A percentile compares a stretch with the other conserved stretches of the same genome.
Evolutionary conservation across 2,888 invertebrate genomes (phyloP).

Genomic region (Drosophila monieri): DNA sequence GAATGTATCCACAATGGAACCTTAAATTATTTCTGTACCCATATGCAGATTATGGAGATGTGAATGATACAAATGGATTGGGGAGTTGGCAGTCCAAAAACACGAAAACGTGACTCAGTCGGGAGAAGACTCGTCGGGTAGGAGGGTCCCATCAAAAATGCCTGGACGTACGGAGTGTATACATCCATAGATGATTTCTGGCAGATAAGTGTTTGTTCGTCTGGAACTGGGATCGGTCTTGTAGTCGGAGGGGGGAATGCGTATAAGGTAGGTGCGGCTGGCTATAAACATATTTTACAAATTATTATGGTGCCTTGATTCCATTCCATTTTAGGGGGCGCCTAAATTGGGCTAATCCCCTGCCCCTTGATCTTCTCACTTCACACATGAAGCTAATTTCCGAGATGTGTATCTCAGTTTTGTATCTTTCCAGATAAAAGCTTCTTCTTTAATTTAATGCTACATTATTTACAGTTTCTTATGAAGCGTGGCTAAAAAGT

Average conservation of each 20-base stretch:
- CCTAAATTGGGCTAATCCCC: slow-evolving; percentile 61
- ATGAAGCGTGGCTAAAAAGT: slow-evolving; percentile 26
- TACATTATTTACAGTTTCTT: slow-evolving; percentile 44
- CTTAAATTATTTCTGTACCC: slow-evolving; percentile 56
- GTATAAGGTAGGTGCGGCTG: slow-evolving; percentile 66
- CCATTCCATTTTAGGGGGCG: slow-evolving; percentile 53
- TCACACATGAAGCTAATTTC: slow-evolving; percentile 51
- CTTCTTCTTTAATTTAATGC: slow-evolving; percentile 63
- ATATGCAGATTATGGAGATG: slow-evolving; percentile 55
- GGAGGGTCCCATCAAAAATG: slow-evolving; percentile 35
- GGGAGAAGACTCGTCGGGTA: neutral
- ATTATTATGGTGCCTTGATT: slow-evolving; percentile 54
- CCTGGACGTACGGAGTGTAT: slow-evolving; percentile 43
- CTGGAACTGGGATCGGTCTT: slow-evolving; percentile 28
- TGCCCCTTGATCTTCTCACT: slow-evolving; percentile 9
- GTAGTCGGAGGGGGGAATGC: neutral
- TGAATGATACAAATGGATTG: slow-evolving; percentile 44
- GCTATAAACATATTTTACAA: slow-evolving; percentile 69
- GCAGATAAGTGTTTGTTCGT: slow-evolving; percentile 63
- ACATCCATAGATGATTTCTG: slow-evolving; percentile 44
- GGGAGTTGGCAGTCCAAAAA: slow-evolving; percentile 54
- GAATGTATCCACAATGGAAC: slow-evolving; percentile 60
- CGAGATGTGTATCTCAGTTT: slow-evolving; percentile 40
- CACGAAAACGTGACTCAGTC: slow-evolving; percentile 65
- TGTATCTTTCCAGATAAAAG: slow-evolving; percentile 34